Base-by-base conservation (phyloP, 2,113 vertebrate species). In the Apistogramma diplotaenia region DNA sequence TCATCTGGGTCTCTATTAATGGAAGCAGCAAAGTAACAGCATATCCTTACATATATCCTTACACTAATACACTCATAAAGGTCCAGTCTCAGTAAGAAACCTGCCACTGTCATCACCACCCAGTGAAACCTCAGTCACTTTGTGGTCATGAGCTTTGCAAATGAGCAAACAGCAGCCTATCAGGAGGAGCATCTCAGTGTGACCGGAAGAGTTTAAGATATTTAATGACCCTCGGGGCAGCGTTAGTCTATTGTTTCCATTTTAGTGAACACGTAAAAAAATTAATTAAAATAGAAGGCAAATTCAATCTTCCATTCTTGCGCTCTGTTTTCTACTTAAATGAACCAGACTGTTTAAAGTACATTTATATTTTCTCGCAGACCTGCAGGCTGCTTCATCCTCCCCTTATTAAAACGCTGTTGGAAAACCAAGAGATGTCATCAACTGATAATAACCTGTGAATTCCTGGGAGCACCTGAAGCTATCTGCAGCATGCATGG, bases 1-100 rank as follows among this genome's bases (percentile, higher is more conserved):
- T 74, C 67, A 78, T 55, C 57, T n/a, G 6, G 67, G 70, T 62
- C 23, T 25, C 83, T 90, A 91, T 89, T 87, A 73, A 76, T 85
- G 89, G 86, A 83, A 84, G 61, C 51, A 82, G 76, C 76, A 61
- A 70, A 78, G 79, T 74, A 54, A 71, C 80, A 79, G 85, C 74
- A 86, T 82, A 73, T 85, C 58, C 46, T 78, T 83, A 73, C 80
- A 74, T 73, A 19, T 29, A 55, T n/a, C n/a, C n/a, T n/a, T n/a
- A 56, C 75, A 58, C 62, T 71, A 81, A 79, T 23, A 21, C n/a
- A 29, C 76, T 83, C 87, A 81, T 85, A 74, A 85, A 83, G 74
- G 84, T 57, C 53, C 35, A 4, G 40, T 67, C 62, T 27, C 57
- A 40, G 56, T 35, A 54, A 78, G 79, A 83, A 79, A 72, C 65